A percentile compares a stretch with the other conserved stretches of the same genome.
These are phyloP conservation scores for Rhabdornis inornatus DNA, from an alignment of 2,113 vertebrate genomes.

Conservation along the genomic window DNA sequence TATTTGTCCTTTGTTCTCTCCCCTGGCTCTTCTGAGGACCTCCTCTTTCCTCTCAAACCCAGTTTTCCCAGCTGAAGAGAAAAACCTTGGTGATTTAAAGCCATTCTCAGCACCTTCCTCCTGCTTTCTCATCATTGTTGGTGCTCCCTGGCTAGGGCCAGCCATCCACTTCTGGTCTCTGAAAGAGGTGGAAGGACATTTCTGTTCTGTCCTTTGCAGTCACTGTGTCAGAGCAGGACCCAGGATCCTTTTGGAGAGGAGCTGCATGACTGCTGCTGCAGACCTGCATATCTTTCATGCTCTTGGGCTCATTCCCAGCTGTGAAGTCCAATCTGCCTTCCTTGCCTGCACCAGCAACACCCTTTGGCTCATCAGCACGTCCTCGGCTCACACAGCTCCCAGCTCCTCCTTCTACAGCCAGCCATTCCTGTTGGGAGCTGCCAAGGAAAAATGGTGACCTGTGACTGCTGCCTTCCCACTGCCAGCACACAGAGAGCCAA, in stretches of 20 bases:
- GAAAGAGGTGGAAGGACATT: not conserved
- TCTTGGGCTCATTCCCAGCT: not conserved
- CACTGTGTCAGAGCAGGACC: not conserved
- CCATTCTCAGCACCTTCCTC: not conserved
- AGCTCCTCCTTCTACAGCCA: not conserved
- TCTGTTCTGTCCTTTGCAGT: not conserved
- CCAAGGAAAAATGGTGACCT: not conserved
- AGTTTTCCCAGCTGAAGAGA: not conserved
- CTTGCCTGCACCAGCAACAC: not conserved
- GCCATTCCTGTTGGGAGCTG: accelerated
- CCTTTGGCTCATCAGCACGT: not conserved
- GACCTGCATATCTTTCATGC: not conserved
- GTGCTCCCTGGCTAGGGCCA: not conserved
- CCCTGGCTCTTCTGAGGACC: not conserved
- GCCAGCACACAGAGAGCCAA: not conserved
- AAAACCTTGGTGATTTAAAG: not conserved
- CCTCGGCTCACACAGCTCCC: not conserved
- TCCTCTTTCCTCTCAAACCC: not conserved
- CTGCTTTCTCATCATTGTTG: not conserved
- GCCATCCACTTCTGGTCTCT: not conserved
- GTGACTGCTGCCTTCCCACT: not conserved
- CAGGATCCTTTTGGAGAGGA: not conserved
- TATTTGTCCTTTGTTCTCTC: not conserved
- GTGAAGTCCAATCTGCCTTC: not conserved
- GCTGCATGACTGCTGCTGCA: accelerated